Percentiles rank a stretch among this genome's conserved stretches.
These are phyloP conservation scores for Ectemnius continuus DNA, from an alignment of 2,888 invertebrate species.

Conservation along the genomic window DNA sequence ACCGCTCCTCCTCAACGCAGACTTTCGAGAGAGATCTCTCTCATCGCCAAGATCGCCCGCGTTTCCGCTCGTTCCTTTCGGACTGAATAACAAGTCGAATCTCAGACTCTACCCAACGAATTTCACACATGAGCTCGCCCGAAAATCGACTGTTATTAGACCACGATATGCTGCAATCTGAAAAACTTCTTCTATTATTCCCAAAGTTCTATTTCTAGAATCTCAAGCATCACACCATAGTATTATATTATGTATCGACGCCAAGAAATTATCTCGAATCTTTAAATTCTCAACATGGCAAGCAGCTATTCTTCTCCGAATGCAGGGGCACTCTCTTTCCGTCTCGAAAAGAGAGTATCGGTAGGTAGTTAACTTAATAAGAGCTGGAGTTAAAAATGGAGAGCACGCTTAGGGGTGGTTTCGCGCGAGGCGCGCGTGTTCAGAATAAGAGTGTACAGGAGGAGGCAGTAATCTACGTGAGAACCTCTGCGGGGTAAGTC, in stretches of 20 bases:
- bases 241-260: no score
- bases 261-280: no score
- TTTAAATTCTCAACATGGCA: no score
- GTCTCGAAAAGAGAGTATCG: not conserved
- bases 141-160: not conserved
- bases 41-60: slow-evolving; percentile 30
- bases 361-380: slow-evolving; percentile 1
- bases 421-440: slow-evolving; percentile 6
- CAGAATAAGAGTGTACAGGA: slow-evolving; percentile 21
- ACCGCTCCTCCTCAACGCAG: not conserved
- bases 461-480: slow-evolving; percentile 72
- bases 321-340: not conserved
- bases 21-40: slow-evolving; percentile 41
- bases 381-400: slow-evolving; percentile 4
- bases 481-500: slow-evolving; percentile 75
- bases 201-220: no score
- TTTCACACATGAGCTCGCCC: not conserved
- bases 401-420: slow-evolving; percentile 4
- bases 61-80: slow-evolving; percentile 24
- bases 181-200: no score
- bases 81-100: slow-evolving; percentile 16
- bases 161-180: not conserved
- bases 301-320: not conserved
- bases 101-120: not conserved
- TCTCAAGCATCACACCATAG: no score